Evolutionary conservation across 2,888 invertebrate species (phyloP), one percentile per base, ranked within the genome.

Genomic region (Malachius bipustulatus): DNA sequence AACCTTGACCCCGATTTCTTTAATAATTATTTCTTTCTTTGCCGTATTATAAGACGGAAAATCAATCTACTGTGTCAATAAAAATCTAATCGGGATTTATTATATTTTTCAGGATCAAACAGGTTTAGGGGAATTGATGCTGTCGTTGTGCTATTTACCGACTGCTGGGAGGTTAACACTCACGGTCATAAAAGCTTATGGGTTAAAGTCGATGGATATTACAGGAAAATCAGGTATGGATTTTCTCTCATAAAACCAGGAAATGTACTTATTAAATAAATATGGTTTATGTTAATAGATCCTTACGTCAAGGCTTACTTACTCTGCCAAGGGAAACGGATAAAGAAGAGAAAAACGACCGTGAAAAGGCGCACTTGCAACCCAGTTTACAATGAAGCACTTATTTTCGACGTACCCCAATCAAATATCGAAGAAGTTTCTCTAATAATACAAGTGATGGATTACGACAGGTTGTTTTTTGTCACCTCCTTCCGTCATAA

Each of bases 271-370:
- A n/a, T n/a, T n/a, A n/a, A n/a, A n/a, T n/a, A n/a, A n/a, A n/a
- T 3, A 14, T 28, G 12, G 12, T 32, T 35, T 14, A 28, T 30
- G 26, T n/a, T 59, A 59, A 10, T 67, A 81, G 94, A 94, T 73
- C 93, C 94, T 0, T 94, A 91, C 62, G 89, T 93, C 36, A 93
- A 93, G 66, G 82, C 91, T 14, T 82, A 85, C 49, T 69, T 94
- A 37, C 73, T 90, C 48, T 84, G 84, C 53, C 82, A 85, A 60
- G 84, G 84, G 2, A 87, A 88, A 57, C 70, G 90, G 39, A 82
- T 93, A 50, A 90, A 90, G 65, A 91, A 91, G 67, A 84, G 88
- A 62, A 91, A 91, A 62, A 91, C 94, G 0, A 81, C 84, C 0
- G 89, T 91, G 1, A 83, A 87, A 59, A 79, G 83, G 55, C 83